Conservation (phyloP, 2,888 invertebrate species). For the Ichneumoninae sp. region DNA sequence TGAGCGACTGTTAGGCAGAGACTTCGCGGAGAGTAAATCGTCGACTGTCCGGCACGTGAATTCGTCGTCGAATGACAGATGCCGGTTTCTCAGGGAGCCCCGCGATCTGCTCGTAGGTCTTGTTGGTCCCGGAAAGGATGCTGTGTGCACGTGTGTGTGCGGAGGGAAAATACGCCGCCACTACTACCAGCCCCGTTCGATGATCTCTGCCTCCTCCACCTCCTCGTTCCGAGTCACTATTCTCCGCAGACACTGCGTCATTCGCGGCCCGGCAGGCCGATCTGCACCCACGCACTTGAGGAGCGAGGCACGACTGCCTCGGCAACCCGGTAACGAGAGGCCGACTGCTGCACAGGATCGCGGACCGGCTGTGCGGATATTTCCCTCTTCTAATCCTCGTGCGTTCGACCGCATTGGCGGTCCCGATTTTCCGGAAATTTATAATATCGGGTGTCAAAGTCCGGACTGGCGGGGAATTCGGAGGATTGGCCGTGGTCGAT, state of each 20-base stretch:
- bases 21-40: slow-evolving; percentile 61
- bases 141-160: slow-evolving; percentile 2
- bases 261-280: slow-evolving; percentile 72
- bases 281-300: slow-evolving; percentile 73
- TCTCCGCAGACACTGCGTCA: slow-evolving; percentile 56
- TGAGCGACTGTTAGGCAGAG: background rate
- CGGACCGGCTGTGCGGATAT: slow-evolving; percentile 50
- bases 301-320: slow-evolving; percentile 57
- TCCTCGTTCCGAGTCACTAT: slow-evolving; percentile 21
- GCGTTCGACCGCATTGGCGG: background rate
- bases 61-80: slow-evolving; percentile 76
- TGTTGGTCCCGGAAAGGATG: slow-evolving; percentile 2
- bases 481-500: too few relatives aligned
- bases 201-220: slow-evolving; percentile 14
- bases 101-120: slow-evolving; percentile 7
- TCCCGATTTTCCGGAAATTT: background rate
- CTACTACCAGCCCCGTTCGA: slow-evolving; percentile 35
- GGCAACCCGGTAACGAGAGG: slow-evolving; percentile 61
- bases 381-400: slow-evolving; percentile 35
- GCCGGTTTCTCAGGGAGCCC: slow-evolving; percentile 59
- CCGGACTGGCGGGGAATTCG: too few relatives aligned
- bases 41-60: slow-evolving; percentile 70
- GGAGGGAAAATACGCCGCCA: slow-evolving; percentile 4
- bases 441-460: too few relatives aligned
- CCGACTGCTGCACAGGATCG: slow-evolving; percentile 46